Evolutionary conservation across 2,113 vertebrate genomes (phyloP), one percentile per base, ranked within the genome.

Genomic region (Hipposideros armiger): DNA sequence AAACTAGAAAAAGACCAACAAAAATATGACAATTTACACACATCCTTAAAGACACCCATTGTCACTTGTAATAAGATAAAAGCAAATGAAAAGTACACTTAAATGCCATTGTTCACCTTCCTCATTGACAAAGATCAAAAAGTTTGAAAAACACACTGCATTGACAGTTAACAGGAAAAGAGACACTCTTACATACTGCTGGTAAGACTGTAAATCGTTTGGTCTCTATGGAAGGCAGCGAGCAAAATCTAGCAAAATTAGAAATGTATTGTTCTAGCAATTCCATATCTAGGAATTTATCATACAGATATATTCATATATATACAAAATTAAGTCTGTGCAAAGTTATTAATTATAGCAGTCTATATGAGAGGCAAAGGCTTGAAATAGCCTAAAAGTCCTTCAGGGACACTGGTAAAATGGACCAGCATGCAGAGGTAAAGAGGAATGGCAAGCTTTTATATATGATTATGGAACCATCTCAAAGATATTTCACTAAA

Each of bases 201-300:
- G 19, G 47, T 7, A 14, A 36, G 76, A 72, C 11, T 17, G 3
- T 47, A 92, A 76, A 78, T 83, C 45, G 52, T 58, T 82, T 64
- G 32, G 45, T 67, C 32, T 78, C 47, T 70, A 5, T 56, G 83
- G 42, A 89, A n/a, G 47, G 11, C 50, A 93, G 77, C 20, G 73
- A 70, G 30, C 1, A 90, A 97, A 81, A 72, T 50, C n/a, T 17
- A 88, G n/a, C 11, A 69, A 80, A 72, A 83, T 56, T 32, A 84
- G 32, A 94, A 92, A 28, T 15, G 4, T 32, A 50, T 3, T 91
- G 0, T 62, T 66, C 73, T 72, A 66, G n/a, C 0, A 58, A 93
- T 30, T 88, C 56, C 47, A 93, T 11, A 76, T 26, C 56, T 70
- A 89, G 20, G 62, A 67, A 72, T 77, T 56, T 82, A 91, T 42